phyloP scores from a whole-genome alignment of 2,797 vertebrate species.

The Kryptolebias ocellatus region DNA sequence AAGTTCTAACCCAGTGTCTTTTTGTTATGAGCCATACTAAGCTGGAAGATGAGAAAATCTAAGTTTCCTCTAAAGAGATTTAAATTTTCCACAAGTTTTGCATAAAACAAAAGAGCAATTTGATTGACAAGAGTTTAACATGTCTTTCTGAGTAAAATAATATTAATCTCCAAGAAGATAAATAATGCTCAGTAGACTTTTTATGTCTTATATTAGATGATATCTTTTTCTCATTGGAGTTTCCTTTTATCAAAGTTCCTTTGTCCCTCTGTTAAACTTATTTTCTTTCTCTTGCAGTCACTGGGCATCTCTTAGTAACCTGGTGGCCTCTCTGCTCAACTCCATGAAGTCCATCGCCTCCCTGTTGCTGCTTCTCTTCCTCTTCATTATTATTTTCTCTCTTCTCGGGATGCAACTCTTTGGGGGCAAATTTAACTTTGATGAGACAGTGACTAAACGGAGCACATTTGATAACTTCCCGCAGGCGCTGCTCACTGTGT shows the following conservation, averaged over 20 bases:
- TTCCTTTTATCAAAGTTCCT: not conserved
- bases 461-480: conserved; percentile 99
- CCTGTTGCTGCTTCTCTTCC: conserved; percentile 95
- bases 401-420: conserved; percentile 99
- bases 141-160: too few relatives aligned
- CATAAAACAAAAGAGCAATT: too few relatives aligned
- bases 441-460: conserved; percentile 95
- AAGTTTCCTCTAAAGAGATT: too few relatives aligned
- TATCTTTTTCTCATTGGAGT: too few relatives aligned
- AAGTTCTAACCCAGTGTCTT: too few relatives aligned
- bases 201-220: too few relatives aligned
- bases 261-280: not conserved
- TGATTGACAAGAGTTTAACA: too few relatives aligned
- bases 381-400: conserved; percentile 99
- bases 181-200: too few relatives aligned
- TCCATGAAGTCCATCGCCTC: conserved; percentile 99
- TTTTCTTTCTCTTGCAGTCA: conserved; percentile 66
- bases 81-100: too few relatives aligned
- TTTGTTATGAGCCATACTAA: too few relatives aligned
- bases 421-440: conserved; percentile 98
- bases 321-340: conserved; percentile 95
- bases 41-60: too few relatives aligned
- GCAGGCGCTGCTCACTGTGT: conserved; percentile 95
- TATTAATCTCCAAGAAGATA: too few relatives aligned
- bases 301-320: conserved; percentile 83